phyloP scores from a whole-genome alignment of 1,140 invertebrate species.

The Macrotrachela quadricornifera region DNA sequence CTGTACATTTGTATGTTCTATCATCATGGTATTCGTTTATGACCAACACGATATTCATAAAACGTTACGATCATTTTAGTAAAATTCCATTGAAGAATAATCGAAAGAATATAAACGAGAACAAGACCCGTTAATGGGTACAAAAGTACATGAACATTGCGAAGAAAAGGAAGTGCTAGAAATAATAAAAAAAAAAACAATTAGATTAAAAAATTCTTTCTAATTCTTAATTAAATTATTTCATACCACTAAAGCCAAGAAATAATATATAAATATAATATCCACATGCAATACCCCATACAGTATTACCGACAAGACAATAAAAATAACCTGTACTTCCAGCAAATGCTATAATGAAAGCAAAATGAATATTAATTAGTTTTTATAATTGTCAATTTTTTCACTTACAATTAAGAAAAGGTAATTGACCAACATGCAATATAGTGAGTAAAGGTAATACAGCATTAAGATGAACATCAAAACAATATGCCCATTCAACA shows the following conservation, averaged over 20 bases:
- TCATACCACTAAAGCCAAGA: slow-evolving; percentile 78
- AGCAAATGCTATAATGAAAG: background rate
- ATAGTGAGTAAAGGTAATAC: slow-evolving; percentile 83
- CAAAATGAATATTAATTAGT: background rate
- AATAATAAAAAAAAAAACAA: slow-evolving; percentile 10
- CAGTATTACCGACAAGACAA: slow-evolving; percentile 64
- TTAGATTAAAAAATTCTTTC: background rate
- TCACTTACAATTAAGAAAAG: slow-evolving; percentile 60
- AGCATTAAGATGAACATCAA: slow-evolving; percentile 95
- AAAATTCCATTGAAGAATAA: slow-evolving; percentile 40
- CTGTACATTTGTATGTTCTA: too few species aligned
- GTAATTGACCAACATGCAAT: slow-evolving; percentile 70
- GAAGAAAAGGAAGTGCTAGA: slow-evolving; percentile 66
- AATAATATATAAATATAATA: slow-evolving; percentile 97
- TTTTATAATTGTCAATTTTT: background rate
- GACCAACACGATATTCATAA: slow-evolving; percentile 1
- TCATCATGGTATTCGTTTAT: too few species aligned
- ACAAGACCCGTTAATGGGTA: slow-evolving; percentile 57
- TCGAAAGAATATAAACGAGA: slow-evolving; percentile 54
- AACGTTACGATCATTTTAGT: slow-evolving; percentile 17
- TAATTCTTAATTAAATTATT: background rate
- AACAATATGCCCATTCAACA: slow-evolving; percentile 95
- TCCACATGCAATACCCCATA: slow-evolving; percentile 68
- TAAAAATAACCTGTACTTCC: slow-evolving; percentile 36
- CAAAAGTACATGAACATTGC: slow-evolving; percentile 64